phyloP scores from a whole-genome alignment of 2,888 invertebrate species.

The Volucella zonaria region DNA sequence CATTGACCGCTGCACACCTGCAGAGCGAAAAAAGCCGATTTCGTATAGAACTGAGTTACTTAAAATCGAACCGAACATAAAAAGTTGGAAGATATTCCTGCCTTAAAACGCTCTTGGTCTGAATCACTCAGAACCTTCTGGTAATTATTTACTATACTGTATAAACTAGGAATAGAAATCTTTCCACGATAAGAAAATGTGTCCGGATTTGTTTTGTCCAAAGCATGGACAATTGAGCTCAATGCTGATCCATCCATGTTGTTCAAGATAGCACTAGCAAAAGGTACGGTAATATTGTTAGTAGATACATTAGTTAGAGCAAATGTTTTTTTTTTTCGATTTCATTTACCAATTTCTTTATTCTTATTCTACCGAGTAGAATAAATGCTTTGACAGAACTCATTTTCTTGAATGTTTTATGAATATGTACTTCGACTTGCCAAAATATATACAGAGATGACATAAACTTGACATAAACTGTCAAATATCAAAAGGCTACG shows the following conservation, averaged over 20 bases:
- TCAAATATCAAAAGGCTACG: too few relatives aligned
- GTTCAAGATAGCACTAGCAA: constrained; percentile 85
- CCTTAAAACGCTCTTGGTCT: constrained; percentile 85
- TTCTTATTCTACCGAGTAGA: too few relatives aligned
- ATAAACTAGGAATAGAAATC: constrained; percentile 88
- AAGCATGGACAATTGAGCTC: constrained; percentile 88
- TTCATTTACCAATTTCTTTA: constrained; percentile 1
- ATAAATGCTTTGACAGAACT: constrained; percentile 20
- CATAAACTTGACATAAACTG: too few relatives aligned
- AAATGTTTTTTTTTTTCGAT: too few relatives aligned
- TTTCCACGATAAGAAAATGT: constrained; percentile 87
- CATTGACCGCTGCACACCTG: too few relatives aligned
- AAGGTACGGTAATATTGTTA: too few relatives aligned
- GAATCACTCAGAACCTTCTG: constrained; percentile 85
- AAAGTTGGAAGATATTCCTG: constrained; percentile 77
- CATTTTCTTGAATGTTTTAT: constrained; percentile 11
- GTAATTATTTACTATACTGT: constrained; percentile 86
- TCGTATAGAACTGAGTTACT: too few relatives aligned
- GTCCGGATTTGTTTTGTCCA: constrained; percentile 84
- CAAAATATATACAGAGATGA: too few relatives aligned
- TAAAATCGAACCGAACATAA: background rate
- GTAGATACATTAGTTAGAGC: too few relatives aligned
- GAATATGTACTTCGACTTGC: background rate
- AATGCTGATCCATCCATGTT: constrained; percentile 89
- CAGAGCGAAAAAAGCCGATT: too few relatives aligned